phyloP scores from a whole-genome alignment of 2,888 invertebrate genomes.

The Eulithis testata region DNA sequence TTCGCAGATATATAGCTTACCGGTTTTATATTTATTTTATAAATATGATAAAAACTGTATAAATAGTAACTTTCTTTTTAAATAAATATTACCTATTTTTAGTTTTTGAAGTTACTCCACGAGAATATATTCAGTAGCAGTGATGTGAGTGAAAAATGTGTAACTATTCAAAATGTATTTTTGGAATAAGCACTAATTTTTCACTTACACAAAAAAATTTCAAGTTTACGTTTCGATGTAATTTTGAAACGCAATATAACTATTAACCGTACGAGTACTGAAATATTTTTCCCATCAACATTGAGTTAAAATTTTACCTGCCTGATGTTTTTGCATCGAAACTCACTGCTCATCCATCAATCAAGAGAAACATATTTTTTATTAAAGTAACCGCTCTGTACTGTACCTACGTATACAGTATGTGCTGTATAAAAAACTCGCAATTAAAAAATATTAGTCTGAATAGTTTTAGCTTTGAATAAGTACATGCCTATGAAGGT shows the following conservation, averaged over 20 bases:
- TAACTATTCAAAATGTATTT: too few species aligned
- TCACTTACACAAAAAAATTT: too few species aligned
- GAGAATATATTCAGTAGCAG: too few species aligned
- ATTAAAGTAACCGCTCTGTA: slow-evolving; percentile 30
- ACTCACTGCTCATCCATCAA: slow-evolving; percentile 29
- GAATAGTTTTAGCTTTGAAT: not conserved
- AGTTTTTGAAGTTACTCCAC: too few species aligned
- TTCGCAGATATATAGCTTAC: too few species aligned
- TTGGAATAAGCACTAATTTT: too few species aligned
- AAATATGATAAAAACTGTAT: too few species aligned
- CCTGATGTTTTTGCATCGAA: slow-evolving; percentile 22
- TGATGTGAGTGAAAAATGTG: too few species aligned
- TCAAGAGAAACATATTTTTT: slow-evolving; percentile 33
- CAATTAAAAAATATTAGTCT: not conserved
- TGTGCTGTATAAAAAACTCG: not conserved
- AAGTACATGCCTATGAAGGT: not conserved
- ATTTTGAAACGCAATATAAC: slow-evolving; percentile 3
- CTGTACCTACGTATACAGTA: slow-evolving; percentile 2
- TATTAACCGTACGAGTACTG: not conserved
- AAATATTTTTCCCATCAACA: slow-evolving; percentile 14
- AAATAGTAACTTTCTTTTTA: too few species aligned
- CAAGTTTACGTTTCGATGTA: not conserved
- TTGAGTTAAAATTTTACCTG: slow-evolving; percentile 4
- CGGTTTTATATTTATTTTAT: too few species aligned
- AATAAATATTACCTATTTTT: too few species aligned